phyloP scores from a whole-genome alignment of 2,797 vertebrate species.

The Euthynnus affinis region DNA sequence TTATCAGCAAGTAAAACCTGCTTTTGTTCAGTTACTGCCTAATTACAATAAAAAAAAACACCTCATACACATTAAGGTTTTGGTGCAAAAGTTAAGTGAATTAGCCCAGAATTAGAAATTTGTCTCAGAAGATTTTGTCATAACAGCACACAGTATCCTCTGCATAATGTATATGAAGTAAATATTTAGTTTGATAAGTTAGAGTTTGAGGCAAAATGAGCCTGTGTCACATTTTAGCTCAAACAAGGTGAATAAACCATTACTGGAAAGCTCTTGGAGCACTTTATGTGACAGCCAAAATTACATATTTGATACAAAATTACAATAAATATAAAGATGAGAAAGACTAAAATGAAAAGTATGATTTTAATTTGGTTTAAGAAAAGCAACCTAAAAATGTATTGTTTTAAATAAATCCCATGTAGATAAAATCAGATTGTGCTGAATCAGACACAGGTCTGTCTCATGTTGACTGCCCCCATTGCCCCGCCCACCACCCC shows the following conservation, averaged over 20 bases:
- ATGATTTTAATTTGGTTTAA: too few species aligned
- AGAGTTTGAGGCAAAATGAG: background rate
- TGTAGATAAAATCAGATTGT: background rate
- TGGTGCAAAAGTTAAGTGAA: background rate
- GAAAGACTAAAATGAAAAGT: too few species aligned
- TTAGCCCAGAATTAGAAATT: background rate
- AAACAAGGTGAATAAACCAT: background rate
- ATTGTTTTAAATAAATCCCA: background rate
- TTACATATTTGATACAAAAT: background rate
- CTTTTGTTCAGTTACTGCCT: background rate
- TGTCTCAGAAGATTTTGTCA: too few species aligned
- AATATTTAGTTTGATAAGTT: background rate
- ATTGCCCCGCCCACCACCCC: slow-evolving; percentile 2
- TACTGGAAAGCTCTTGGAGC: background rate
- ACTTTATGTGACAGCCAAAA: background rate
- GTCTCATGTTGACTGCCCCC: slow-evolving; percentile 35
- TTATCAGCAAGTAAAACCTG: slow-evolving; percentile 17
- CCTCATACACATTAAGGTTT: background rate
- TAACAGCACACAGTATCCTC: background rate
- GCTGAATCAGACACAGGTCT: too few species aligned
- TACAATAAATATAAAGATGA: background rate
- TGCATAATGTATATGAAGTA: too few species aligned
- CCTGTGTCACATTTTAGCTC: background rate
- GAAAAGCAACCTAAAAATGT: too few species aligned
- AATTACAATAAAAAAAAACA: slow-evolving; percentile 2